Base-by-base conservation (phyloP, 2,888 invertebrate species). In the Philopedon plagiatum region DNA sequence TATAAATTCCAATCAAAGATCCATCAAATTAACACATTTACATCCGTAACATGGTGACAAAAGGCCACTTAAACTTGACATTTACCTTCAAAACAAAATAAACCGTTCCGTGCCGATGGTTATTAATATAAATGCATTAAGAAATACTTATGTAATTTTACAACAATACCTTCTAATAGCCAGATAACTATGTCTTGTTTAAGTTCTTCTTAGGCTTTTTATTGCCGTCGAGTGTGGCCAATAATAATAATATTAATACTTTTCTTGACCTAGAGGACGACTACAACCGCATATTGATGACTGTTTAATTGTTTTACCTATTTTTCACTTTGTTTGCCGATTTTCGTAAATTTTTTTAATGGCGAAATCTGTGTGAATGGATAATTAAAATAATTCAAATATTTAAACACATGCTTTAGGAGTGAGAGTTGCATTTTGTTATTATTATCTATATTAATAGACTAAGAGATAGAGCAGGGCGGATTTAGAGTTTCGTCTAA, bases 51-150 rank as follows among this genome's bases (percentile, higher is more conserved):
- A 51, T 23, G n/a, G 23, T 39, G 9, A 46, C 2, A n/a, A 46
- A 46, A 58, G 21, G 13, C 21, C 39, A 19, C 9, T 58, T 41
- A 60, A 60, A 23, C 60, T 60, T 60, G 60, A 60, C 60, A 39
- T 60, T 60, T 58, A 60, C 41, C 60, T 60, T 60, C 60, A n/a
- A 23, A 37, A 26, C 21, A n/a, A 60, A 39, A 60, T 58, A 71
- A 46, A 51, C 8, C 26, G 29, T 51, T 29, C 15, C 8, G 15
- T 11, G 2, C 29, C n/a, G n/a, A n/a, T 29, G 51, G 7, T 29
- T 3, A 13, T 51, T 51, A 29, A 8, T 15, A n/a, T 21, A 11
- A 46, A 46, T 11, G n/a, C 5, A 26, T 51, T 51, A 19, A 15
- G 29, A 29, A 51, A 51, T 13, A 26, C 51, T 29, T 29, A 26